Base-by-base conservation (phyloP, 2,888 invertebrate genomes). In the Andrena flavipes region DNA sequence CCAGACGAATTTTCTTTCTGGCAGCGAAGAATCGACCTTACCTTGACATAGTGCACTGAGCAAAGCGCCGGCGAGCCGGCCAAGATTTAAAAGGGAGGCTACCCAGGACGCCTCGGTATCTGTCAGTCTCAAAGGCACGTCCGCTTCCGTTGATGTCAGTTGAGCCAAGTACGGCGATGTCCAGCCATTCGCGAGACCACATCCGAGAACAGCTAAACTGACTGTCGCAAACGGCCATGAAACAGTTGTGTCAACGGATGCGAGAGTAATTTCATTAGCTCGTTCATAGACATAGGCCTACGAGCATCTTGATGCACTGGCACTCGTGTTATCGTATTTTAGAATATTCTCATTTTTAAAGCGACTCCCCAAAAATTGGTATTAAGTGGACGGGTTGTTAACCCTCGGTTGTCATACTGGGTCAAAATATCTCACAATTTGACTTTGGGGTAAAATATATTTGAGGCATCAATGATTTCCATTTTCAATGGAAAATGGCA, bases 121-220 rank as follows among this genome's bases (percentile, higher is more conserved):
- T 29, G 91, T 92, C 29, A 92, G 78, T 73, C 78, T 91, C 56
- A 92, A 84, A 42, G 87, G 76, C 48, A 80, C 69, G 42, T 86
- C 81, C 35, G 78, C 77, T 16, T 90, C 88, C 23, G 91, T 86
- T 48, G 92, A 87, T 30, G 91, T 92, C 54, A 94, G 84, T 78
- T 92, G 89, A 10, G 93, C 93, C 76, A 93, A 85, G 75, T 92
- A 93, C n/a, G 93, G 93, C 8, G 93, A 93, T 13, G 92, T 87
- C 93, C 93, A 94, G 26, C 94, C 94, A 63, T 91, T 92, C 33
- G 90, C 89, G 42, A 93, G 77, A 62, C 93, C 93, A 74, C 91
- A 90, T 30, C 89, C 89, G 56, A 93, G 76, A 73, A 92, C 89
- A 23, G 87, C 88, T 42, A 93, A 80, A 68, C 92, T 89, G 67